A percentile compares a stretch with the other conserved stretches of the same genome.
Evolutionary conservation across 2,797 vertebrate species (phyloP).

Genomic region (Myiotriccus ornatus): DNA sequence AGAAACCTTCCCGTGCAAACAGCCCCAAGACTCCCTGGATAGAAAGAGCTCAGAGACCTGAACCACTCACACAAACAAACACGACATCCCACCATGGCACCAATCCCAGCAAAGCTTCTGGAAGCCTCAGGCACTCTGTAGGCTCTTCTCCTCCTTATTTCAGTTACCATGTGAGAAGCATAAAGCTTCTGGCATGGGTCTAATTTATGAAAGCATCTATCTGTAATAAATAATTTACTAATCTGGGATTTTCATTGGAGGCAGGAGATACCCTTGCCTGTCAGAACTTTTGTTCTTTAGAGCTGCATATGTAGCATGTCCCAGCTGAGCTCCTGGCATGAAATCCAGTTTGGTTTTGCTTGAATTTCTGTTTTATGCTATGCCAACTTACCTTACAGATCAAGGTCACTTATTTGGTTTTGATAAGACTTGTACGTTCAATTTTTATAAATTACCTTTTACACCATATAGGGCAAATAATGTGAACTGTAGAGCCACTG

Average conservation of each 20-base stretch:
- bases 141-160: neutral
- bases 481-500: neutral
- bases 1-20: neutral
- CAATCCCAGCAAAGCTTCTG: neutral
- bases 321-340: neutral
- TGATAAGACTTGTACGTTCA: neutral
- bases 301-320: neutral
- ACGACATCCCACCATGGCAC: fast-evolving
- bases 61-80: neutral
- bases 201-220: neutral
- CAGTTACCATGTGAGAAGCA: neutral
- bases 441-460: neutral
- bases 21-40: neutral
- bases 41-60: neutral
- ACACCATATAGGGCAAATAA: neutral
- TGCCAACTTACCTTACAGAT: neutral
- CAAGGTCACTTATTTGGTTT: neutral
- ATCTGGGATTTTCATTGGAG: neutral
- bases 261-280: neutral
- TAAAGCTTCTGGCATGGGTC: neutral
- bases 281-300: neutral
- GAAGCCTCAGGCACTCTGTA: neutral
- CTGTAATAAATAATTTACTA: neutral
- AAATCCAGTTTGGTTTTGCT: neutral
- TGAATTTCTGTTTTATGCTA: neutral